phyloP scores from a whole-genome alignment of 1,140 invertebrate genomes.

The Halesus radiatus region DNA sequence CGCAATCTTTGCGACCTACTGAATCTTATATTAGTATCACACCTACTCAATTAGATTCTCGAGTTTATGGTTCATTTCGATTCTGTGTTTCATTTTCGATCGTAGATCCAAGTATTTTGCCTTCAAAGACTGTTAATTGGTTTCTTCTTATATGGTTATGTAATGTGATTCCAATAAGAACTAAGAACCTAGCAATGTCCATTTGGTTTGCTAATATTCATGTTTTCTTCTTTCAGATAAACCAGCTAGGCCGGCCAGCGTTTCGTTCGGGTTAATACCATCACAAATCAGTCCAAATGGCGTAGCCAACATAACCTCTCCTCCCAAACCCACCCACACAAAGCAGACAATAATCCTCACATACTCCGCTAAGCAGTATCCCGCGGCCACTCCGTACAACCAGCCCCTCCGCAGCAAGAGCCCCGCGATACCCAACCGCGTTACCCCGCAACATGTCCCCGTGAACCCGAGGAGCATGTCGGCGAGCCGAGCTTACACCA shows the following conservation, averaged over 20 bases:
- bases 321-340: slow-evolving; percentile 61
- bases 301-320: slow-evolving; percentile 62
- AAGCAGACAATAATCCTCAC: slow-evolving; percentile 69
- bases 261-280: slow-evolving; percentile 42
- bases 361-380: slow-evolving; percentile 66
- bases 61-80: too few species aligned
- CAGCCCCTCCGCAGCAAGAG: slow-evolving; percentile 50
- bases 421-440: slow-evolving; percentile 44
- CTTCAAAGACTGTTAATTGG: too few species aligned
- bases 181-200: not conserved
- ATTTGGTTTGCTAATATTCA: too few species aligned
- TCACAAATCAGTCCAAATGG: slow-evolving; percentile 49
- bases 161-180: too few species aligned
- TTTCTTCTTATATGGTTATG: too few species aligned
- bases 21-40: too few species aligned
- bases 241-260: slow-evolving; percentile 31
- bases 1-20: too few species aligned
- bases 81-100: too few species aligned
- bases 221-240: slow-evolving; percentile 37
- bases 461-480: slow-evolving; percentile 49
- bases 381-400: slow-evolving; percentile 32
- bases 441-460: slow-evolving; percentile 33
- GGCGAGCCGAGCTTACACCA: slow-evolving; percentile 50
- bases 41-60: too few species aligned
- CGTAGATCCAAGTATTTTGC: too few species aligned